phyloP scores from a whole-genome alignment of 2,888 invertebrate genomes.

The Aleiodes leptofemur region DNA sequence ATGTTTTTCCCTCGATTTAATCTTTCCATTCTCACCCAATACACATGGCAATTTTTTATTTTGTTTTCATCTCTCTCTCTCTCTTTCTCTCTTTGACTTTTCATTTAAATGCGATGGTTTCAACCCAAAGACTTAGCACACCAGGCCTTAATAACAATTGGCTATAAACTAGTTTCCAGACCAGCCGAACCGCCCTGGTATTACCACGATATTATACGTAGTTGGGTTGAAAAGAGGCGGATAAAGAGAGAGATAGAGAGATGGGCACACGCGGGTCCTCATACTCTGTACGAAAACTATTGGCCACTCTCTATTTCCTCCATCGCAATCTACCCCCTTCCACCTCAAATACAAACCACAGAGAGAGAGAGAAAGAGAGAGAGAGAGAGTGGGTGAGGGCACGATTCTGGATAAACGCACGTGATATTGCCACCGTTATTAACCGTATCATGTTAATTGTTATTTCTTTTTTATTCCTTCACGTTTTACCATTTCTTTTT shows the following conservation, averaged over 20 bases:
- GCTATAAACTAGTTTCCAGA: slow-evolving; percentile 67
- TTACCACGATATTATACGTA: slow-evolving; percentile 69
- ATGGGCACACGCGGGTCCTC: slow-evolving; percentile 33
- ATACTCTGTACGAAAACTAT: slow-evolving; percentile 54
- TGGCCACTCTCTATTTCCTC: slow-evolving; percentile 43
- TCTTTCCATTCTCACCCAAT: slow-evolving; percentile 11
- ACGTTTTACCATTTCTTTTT: neutral
- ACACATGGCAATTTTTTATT: slow-evolving; percentile 20
- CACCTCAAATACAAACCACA: slow-evolving; percentile 60
- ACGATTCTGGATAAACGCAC: slow-evolving; percentile 63
- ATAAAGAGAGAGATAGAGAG: slow-evolving; percentile 19
- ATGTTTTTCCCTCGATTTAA: slow-evolving; percentile 32
- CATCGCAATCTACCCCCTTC: slow-evolving; percentile 17
- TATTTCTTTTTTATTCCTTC: slow-evolving; percentile 51
- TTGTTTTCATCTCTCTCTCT: slow-evolving; percentile 35
- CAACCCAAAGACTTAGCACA: slow-evolving; percentile 58
- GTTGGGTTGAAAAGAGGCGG: slow-evolving; percentile 50
- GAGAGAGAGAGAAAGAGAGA: slow-evolving; percentile 56
- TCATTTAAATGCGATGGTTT: slow-evolving; percentile 43
- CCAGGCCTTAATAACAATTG: slow-evolving; percentile 68
- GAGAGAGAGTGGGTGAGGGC: slow-evolving; percentile 50
- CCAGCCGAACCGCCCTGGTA: slow-evolving; percentile 57
- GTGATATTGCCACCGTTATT: slow-evolving; percentile 67
- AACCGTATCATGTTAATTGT: slow-evolving; percentile 68
- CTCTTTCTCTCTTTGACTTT: slow-evolving; percentile 43